Percentiles rank a stretch among this genome's conserved stretches.
phyloP scores from a whole-genome alignment of 2,113 vertebrate genomes.

The Ceyx margarethae region DNA sequence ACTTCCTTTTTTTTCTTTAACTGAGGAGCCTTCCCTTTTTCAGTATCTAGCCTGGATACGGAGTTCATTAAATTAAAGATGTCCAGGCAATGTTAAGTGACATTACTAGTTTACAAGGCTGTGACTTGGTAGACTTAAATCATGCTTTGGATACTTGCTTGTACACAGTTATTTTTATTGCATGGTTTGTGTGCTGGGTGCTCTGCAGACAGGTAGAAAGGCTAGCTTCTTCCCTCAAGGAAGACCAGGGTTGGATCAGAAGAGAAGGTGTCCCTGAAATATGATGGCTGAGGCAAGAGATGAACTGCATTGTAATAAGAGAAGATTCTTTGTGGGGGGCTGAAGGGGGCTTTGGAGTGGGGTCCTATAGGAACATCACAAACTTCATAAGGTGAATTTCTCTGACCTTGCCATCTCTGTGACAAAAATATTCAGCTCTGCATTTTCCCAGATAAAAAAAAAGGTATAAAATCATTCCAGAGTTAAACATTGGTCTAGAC shows the following conservation, averaged over 20 bases:
- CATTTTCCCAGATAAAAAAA: neutral
- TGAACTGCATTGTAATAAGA: conserved; percentile 8
- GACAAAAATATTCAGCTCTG: conserved; percentile 23
- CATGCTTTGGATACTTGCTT: neutral
- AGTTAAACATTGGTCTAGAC: neutral
- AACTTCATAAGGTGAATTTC: conserved; percentile 16
- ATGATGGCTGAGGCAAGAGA: neutral
- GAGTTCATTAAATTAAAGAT: neutral
- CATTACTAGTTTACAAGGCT: neutral
- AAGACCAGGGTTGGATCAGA: neutral
- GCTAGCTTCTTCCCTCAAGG: neutral
- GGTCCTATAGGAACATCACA: neutral
- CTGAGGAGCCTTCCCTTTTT: neutral
- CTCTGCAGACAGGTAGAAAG: neutral
- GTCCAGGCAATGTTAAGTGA: neutral
- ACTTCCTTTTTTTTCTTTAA: neutral
- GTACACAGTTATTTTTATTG: neutral
- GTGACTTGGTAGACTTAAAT: neutral
- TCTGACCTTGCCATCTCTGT: neutral
- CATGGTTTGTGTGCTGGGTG: neutral
- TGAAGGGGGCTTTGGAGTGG: neutral
- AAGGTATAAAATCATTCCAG: neutral
- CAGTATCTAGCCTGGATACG: neutral
- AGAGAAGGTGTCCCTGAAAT: neutral
- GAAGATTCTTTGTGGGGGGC: neutral